Conservation (phyloP, 2,888 invertebrate genomes). For the Aricia artaxerxes region DNA sequence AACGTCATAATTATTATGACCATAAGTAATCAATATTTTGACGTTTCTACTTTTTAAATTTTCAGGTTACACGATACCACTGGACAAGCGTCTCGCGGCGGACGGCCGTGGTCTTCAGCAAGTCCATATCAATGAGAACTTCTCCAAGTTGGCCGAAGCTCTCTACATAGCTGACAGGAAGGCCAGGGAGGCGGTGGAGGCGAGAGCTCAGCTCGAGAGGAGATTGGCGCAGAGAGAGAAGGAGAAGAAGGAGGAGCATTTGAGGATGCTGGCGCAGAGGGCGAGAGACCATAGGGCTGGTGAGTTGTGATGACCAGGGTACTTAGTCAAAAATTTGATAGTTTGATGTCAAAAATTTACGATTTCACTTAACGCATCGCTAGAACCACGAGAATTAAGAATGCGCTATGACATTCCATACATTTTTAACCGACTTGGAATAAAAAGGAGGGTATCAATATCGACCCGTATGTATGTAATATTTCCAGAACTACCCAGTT, state of each 20-base stretch:
- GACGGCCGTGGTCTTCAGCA: constrained; percentile 98
- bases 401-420: too few relatives aligned
- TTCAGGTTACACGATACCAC: constrained; percentile 95
- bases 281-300: constrained; percentile 98
- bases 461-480: too few relatives aligned
- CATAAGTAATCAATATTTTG: too few relatives aligned
- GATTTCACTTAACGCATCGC: too few relatives aligned
- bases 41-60: neutral
- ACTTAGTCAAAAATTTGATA: too few relatives aligned
- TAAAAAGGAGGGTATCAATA: too few relatives aligned
- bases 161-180: constrained; percentile 98
- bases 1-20: too few relatives aligned
- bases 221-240: constrained; percentile 98
- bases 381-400: too few relatives aligned
- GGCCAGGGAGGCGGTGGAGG: constrained; percentile 98
- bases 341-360: too few relatives aligned
- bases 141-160: constrained; percentile 98
- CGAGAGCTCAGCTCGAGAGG: constrained; percentile 96
- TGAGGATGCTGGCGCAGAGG: constrained; percentile 95
- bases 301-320: constrained; percentile 60
- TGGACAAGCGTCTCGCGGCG: constrained; percentile 98
- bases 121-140: constrained; percentile 99
- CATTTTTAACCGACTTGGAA: too few relatives aligned
- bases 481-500: too few relatives aligned
- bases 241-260: constrained; percentile 97